Percentiles rank a stretch among this genome's conserved stretches.
Conservation (phyloP, 2,888 invertebrate genomes). For the Dichetophora obliterata region DNA sequence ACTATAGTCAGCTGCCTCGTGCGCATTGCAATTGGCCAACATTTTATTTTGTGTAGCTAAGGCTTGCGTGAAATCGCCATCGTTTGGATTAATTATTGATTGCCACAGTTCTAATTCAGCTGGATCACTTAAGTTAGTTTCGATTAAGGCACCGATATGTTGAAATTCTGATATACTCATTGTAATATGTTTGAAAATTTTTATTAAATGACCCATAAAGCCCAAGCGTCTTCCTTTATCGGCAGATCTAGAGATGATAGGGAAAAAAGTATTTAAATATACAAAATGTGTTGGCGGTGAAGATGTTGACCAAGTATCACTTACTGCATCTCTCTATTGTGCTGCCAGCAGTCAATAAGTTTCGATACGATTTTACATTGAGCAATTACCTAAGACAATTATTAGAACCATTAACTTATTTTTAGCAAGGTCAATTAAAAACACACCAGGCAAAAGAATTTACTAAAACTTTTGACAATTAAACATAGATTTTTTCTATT, state of each 20-base stretch:
- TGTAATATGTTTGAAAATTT: slow-evolving; percentile 74
- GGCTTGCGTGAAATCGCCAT: slow-evolving; percentile 64
- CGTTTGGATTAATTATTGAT: slow-evolving; percentile 63
- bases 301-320: slow-evolving; percentile 63
- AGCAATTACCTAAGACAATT: slow-evolving; percentile 76
- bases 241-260: slow-evolving; percentile 66
- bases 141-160: slow-evolving; percentile 73
- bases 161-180: slow-evolving; percentile 69
- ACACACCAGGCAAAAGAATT: neutral
- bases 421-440: slow-evolving; percentile 16
- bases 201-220: slow-evolving; percentile 78
- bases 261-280: neutral
- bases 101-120: slow-evolving; percentile 71
- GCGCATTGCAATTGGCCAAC: slow-evolving; percentile 67
- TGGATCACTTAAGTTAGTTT: slow-evolving; percentile 71
- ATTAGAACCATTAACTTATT: slow-evolving; percentile 41
- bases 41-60: slow-evolving; percentile 63
- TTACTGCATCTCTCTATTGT: slow-evolving; percentile 84
- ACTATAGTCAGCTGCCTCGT: slow-evolving; percentile 61
- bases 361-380: slow-evolving; percentile 85
- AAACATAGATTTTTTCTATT: too few species aligned
- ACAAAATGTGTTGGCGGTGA: neutral
- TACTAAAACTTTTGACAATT: neutral
- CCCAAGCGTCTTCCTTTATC: slow-evolving; percentile 74
- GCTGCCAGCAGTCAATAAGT: slow-evolving; percentile 85